Percentiles rank a stretch among this genome's conserved stretches.
Evolutionary conservation across 92 coral and sea anemone genomes (phyloP).

Genomic region (Phenganax stokvisi): DNA sequence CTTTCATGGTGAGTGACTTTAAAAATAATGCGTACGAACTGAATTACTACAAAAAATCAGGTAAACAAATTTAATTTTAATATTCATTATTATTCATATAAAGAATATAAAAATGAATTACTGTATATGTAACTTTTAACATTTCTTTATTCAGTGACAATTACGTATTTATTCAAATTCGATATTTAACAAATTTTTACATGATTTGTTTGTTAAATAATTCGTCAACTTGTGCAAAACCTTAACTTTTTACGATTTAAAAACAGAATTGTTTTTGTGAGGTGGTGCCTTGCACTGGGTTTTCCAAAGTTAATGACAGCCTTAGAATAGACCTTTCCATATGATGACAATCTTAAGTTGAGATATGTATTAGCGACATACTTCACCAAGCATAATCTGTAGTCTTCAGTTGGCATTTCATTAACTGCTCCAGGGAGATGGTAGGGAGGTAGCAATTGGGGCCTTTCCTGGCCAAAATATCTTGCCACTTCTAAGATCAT

Average conservation of each 20-base stretch:
- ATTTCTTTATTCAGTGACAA: no score
- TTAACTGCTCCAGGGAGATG: neutral
- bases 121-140: no score
- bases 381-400: slow-evolving; percentile 26
- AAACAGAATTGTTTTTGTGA: slow-evolving; percentile 19
- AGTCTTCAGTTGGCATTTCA: slow-evolving; percentile 21
- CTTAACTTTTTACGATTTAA: slow-evolving; percentile 8
- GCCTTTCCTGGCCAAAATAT: neutral
- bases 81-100: no score
- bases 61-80: no score
- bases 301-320: slow-evolving; percentile 1
- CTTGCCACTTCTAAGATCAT: slow-evolving; percentile 19
- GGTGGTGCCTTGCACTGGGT: slow-evolving; percentile 27
- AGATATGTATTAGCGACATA: slow-evolving; percentile 19
- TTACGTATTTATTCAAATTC: no score
- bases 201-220: no score
- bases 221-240: neutral
- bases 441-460: neutral
- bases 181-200: no score
- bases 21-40: no score
- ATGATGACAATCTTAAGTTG: slow-evolving; percentile 1
- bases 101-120: no score
- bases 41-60: no score
- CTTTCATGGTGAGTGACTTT: no score
- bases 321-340: slow-evolving; percentile 20